These are phyloP conservation scores for Neosalanx taihuensis DNA, from an alignment of 2,797 vertebrate species.

Conservation along the genomic window DNA sequence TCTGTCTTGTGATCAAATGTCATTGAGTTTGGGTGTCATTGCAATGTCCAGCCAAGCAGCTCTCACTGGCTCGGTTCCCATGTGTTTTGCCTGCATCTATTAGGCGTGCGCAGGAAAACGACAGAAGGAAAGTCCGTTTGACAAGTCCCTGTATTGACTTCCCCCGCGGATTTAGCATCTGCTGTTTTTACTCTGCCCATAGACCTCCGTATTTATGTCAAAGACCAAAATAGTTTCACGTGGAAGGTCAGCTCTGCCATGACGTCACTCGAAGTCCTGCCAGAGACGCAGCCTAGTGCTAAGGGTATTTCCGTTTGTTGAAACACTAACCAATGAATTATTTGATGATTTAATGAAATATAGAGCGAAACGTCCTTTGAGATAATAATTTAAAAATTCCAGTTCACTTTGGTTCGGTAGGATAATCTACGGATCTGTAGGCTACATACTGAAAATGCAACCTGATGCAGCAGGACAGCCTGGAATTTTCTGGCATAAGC, in stretches of 20 bases:
- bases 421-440: too few relatives aligned
- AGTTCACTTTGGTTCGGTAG: too few relatives aligned
- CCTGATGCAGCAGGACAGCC: too few relatives aligned
- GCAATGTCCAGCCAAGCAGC: slow-evolving; percentile 59
- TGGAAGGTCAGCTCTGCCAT: slow-evolving; percentile 63
- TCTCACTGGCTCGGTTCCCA: slow-evolving; percentile 51
- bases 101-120: slow-evolving; percentile 64
- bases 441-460: too few relatives aligned
- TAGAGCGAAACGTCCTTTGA: too few relatives aligned
- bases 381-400: too few relatives aligned
- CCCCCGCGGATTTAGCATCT: slow-evolving; percentile 71
- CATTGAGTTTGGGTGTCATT: slow-evolving; percentile 41
- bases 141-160: slow-evolving; percentile 74
- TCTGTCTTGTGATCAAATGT: slow-evolving; percentile 31
- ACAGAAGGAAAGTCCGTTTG: slow-evolving; percentile 74
- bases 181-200: slow-evolving; percentile 72
- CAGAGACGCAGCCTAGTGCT: slow-evolving; percentile 2
- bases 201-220: slow-evolving; percentile 71
- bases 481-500: too few relatives aligned
- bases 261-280: slow-evolving; percentile 45
- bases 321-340: slow-evolving; percentile 11
- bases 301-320: neutral
- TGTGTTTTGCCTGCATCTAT: slow-evolving; percentile 62
- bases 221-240: slow-evolving; percentile 72
- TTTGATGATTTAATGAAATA: too few relatives aligned